Percentiles rank a stretch among this genome's conserved stretches.
These are phyloP conservation scores for Ariolimax columbianus DNA, from an alignment of 2,888 invertebrate species.

Conservation along the genomic window DNA sequence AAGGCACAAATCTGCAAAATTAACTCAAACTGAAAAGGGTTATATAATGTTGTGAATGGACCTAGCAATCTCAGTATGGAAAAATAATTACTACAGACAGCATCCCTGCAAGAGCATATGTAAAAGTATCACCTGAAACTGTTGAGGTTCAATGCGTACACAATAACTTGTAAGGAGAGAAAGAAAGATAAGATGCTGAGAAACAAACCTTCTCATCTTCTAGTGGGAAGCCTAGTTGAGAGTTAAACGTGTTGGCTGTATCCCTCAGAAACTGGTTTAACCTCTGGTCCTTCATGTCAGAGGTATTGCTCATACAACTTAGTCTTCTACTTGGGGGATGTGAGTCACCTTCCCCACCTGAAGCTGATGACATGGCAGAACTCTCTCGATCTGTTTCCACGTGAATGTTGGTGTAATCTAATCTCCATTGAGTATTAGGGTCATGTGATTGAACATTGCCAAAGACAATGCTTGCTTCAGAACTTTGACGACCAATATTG, in stretches of 20 bases:
- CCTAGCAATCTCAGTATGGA: no score
- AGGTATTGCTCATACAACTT: slow-evolving; percentile 42
- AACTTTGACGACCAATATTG: slow-evolving; percentile 15
- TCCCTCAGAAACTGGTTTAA: slow-evolving; percentile 48
- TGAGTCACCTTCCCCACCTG: slow-evolving; percentile 9
- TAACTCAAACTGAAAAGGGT: no score
- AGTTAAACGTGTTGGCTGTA: slow-evolving; percentile 43
- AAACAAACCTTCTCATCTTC: slow-evolving; percentile 45
- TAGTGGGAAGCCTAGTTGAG: slow-evolving; percentile 36
- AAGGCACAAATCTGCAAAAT: no score
- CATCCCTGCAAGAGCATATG: no score
- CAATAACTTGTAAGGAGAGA: no score
- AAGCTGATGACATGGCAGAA: slow-evolving; percentile 24
- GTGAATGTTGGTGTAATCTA: slow-evolving; percentile 69
- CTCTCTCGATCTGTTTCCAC: slow-evolving; percentile 67
- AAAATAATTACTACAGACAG: no score
- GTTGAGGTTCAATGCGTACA: no score
- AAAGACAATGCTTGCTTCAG: slow-evolving; percentile 44
- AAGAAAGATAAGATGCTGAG: no score
- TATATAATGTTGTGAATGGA: no score
- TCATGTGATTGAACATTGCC: slow-evolving; percentile 56
- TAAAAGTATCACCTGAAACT: no score
- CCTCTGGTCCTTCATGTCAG: slow-evolving; percentile 42
- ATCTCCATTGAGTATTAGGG: slow-evolving; percentile 61
- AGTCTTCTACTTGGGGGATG: slow-evolving; percentile 26